phyloP scores from a whole-genome alignment of 2,888 invertebrate species.

The Orgyia antiqua region DNA sequence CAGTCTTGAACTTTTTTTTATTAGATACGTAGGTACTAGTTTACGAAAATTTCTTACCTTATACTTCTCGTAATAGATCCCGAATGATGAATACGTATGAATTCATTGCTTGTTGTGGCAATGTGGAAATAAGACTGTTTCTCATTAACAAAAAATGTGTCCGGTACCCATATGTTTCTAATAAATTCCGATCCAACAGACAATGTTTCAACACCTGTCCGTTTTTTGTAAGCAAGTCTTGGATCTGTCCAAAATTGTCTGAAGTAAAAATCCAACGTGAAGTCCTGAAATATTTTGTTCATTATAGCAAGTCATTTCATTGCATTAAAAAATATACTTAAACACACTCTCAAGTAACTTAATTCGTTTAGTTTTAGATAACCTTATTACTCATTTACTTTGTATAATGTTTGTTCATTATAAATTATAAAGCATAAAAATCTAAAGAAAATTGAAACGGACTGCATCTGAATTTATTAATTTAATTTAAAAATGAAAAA shows the following conservation, averaged over 20 bases:
- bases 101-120: constrained; percentile 99
- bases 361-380: no score
- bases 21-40: no score
- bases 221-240: constrained; percentile 92
- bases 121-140: constrained; percentile 99
- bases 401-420: no score
- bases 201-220: constrained; percentile 91
- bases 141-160: constrained; percentile 99
- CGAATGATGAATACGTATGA: constrained; percentile 96
- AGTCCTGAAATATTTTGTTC: constrained; percentile 89
- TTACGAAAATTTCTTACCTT: constrained; percentile 86
- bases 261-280: constrained; percentile 98
- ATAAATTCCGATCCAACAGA: constrained; percentile 97
- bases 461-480: no score
- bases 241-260: constrained; percentile 99
- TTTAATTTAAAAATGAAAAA: no score
- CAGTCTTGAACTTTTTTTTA: no score
- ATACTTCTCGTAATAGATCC: constrained; percentile 97
- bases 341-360: no score
- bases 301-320: no score
- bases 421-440: no score
- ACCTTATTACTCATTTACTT: no score
- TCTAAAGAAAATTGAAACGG: no score
- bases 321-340: no score
- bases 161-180: constrained; percentile 99